phyloP scores from a whole-genome alignment of 2,797 vertebrate species.

The Nannoperca obscura region DNA sequence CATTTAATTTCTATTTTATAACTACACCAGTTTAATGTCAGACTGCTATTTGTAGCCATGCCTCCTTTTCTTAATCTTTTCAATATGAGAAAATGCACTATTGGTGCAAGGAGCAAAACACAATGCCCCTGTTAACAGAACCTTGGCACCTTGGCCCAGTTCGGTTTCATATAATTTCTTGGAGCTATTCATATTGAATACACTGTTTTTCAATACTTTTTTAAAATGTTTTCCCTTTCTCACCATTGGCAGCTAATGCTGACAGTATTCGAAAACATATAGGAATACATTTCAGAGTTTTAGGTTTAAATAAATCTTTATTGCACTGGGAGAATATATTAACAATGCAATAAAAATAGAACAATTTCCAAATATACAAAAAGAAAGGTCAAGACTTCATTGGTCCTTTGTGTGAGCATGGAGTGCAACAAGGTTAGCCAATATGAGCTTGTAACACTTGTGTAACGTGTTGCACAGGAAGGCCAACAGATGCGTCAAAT shows the following conservation, averaged over 20 bases:
- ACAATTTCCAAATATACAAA: background rate
- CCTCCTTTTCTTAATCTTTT: slow-evolving; percentile 26
- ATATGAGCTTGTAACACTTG: background rate
- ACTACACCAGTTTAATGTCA: background rate
- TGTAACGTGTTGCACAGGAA: background rate
- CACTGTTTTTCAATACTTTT: background rate
- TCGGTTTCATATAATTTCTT: background rate
- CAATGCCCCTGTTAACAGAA: slow-evolving; percentile 2
- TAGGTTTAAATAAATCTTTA: background rate
- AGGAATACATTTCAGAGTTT: background rate
- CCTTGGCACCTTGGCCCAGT: slow-evolving; percentile 6
- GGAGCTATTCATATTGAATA: slow-evolving; percentile 1
- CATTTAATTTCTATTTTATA: slow-evolving; percentile 5
- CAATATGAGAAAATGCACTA: slow-evolving; percentile 5
- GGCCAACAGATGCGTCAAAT: background rate
- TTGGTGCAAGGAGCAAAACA: slow-evolving; percentile 13
- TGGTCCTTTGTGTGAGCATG: background rate
- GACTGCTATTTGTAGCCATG: slow-evolving; percentile 16
- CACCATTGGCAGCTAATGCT: background rate
- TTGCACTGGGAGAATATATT: background rate
- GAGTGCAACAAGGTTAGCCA: background rate
- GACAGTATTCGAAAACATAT: background rate
- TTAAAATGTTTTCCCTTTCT: background rate
- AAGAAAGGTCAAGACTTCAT: background rate
- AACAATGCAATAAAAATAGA: background rate